Percentiles rank a stretch among this genome's conserved stretches.
Evolutionary conservation across 2,797 vertebrate genomes (phyloP).

Genomic region (Borostomias antarcticus): DNA sequence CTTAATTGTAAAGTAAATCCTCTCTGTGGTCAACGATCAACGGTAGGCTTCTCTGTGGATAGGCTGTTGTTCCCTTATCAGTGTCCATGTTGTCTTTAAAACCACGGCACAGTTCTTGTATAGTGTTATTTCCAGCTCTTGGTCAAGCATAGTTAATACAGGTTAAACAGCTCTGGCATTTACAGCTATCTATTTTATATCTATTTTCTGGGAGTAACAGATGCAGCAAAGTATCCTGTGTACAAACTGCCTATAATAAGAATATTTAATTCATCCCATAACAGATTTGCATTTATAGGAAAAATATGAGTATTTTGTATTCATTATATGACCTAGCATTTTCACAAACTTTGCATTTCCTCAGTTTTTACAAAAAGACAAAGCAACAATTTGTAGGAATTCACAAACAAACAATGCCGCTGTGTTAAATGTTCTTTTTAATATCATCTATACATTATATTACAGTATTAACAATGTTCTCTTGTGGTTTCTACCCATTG

Average conservation of each 20-base stretch:
- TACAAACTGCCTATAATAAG: slow-evolving; percentile 47
- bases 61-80: not conserved
- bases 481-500: slow-evolving; percentile 83
- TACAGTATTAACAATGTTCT: slow-evolving; percentile 85
- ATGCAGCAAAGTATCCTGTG: slow-evolving; percentile 62
- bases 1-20: not conserved
- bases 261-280: slow-evolving; percentile 65
- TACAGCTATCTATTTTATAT: slow-evolving; percentile 50
- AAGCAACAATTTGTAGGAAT: slow-evolving; percentile 73
- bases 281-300: slow-evolving; percentile 79
- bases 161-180: slow-evolving; percentile 68
- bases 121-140: slow-evolving; percentile 34
- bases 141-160: slow-evolving; percentile 47
- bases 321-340: slow-evolving; percentile 64
- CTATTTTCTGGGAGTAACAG: slow-evolving; percentile 59
- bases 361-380: slow-evolving; percentile 75
- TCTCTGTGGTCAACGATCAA: not conserved
- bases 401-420: slow-evolving; percentile 80
- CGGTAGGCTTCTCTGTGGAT: not conserved
- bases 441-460: slow-evolving; percentile 81
- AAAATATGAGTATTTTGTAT: slow-evolving; percentile 78
- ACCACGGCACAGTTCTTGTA: slow-evolving; percentile 18
- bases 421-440: slow-evolving; percentile 77
- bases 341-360: slow-evolving; percentile 72
- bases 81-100: not conserved